Base-by-base conservation (phyloP, 2,797 vertebrate genomes). In the Anableps anableps region DNA sequence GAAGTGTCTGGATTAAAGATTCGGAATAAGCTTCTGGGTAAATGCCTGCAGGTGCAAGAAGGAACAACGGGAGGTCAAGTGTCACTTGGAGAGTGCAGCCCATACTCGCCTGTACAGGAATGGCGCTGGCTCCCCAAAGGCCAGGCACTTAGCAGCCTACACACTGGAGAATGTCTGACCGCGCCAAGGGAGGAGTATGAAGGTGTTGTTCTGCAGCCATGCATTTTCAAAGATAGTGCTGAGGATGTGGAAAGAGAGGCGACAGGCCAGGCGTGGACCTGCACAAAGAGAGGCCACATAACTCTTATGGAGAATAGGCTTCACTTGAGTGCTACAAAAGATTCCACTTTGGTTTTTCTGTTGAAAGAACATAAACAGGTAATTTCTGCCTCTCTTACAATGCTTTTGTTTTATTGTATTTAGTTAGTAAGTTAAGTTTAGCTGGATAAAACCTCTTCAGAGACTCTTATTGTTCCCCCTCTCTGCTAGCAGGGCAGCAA, bases 231-330 rank as follows among this genome's bases (percentile, higher is more conserved):
- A 74, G 53, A 79, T 34, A 91, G 38, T 45, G 62, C 19, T 41
- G 47, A 16, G 53, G 94, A 94, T 71, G 70, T 80, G 4, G 83
- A 84, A 79, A 73, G 74, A 80, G 90, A 93, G 14, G 19, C 43
- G n/a, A 80, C 53, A 77, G 92, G 17, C 29, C 97, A 98, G 85
- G 79, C 80, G 0, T 98, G 97, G 97, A 90, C 85, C 72, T 98
- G 97, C 89, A 96, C 96, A 87, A 97, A 92, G 88, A 96, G 95
- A 88, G 97, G 97, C 26, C 96, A 95, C 31, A 83, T 98, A 77
- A 96, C 91, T 19, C 89, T 97, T 55, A 86, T 88, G 0, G 91
- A 93, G 51, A 86, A 89, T n/a, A 93, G 94, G 17, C 91, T 97
- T n/a, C 92, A 97, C 87, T 95, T 98, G 5, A 95, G 93, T 36